Evolutionary conservation across 2,888 invertebrate genomes (phyloP), one percentile per base, ranked within the genome.

Genomic region (Oeneis ivallda): DNA sequence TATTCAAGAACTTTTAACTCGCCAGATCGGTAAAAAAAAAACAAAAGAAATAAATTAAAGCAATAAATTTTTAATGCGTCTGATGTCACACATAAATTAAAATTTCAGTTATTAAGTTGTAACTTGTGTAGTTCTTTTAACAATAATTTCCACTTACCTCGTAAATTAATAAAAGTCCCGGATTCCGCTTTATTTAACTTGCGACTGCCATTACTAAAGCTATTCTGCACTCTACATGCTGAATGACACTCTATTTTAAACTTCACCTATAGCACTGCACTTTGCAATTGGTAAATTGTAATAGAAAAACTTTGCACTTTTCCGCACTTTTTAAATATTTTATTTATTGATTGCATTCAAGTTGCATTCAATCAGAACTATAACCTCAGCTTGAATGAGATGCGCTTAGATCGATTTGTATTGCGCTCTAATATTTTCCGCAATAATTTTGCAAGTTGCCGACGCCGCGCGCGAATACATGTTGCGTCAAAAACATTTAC

Each of bases 171-270:
- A 60, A 39, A 8, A 15, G 15, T 47, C 47, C 47, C 2, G 59
- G 37, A 60, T 19, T 8, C 39, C n/a, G 52, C 39, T 52, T 43
- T 32, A 61, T 15, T 52, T 26, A 52, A 52, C 41, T 32, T 61
- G 41, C 41, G 8, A 50, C n/a, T 4, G n/a, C 39, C 37, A 19
- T 52, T 52, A 53, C 26, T 15, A 15, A 50, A 61, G 5, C 41
- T 52, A n/a, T n/a, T 10, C 39, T 32, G 26, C 41, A 37, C 26
- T 52, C 15, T 17, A 39, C 10, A 32, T 32, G 43, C 41, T 32
- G 15, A 50, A 52, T 61, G 19, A 37, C 10, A 47, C 15, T 15
- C 17, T 47, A 47, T 45, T 34, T 53, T 17, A 9, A 15, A 58
- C 45, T 34, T 8, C 10, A 37, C 11, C 15, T 37, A 34, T 39